A percentile compares a stretch with the other conserved stretches of the same genome.
Conservation (phyloP, 2,888 invertebrate genomes). For the Yponomeuta cagnagella region DNA sequence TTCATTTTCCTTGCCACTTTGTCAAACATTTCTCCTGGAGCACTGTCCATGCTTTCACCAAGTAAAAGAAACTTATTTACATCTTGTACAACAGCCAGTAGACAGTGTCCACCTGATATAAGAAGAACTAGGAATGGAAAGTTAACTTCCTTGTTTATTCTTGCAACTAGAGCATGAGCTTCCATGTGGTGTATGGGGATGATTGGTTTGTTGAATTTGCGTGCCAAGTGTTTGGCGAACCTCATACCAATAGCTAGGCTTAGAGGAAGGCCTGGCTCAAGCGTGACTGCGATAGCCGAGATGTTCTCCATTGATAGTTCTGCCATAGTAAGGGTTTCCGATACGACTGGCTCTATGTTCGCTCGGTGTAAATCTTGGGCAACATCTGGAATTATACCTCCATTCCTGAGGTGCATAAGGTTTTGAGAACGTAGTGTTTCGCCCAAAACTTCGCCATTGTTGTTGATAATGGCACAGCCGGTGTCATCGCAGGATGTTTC, state of each 20-base stretch:
- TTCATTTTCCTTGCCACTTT: constrained; percentile 92
- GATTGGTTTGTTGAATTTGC: constrained; percentile 83
- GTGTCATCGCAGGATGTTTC: constrained; percentile 99
- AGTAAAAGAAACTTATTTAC: constrained; percentile 86
- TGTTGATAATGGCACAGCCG: constrained; percentile 91
- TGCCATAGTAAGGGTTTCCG: constrained; percentile 79
- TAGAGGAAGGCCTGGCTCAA: constrained; percentile 87
- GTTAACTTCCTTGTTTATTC: constrained; percentile 82
- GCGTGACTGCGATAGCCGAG: constrained; percentile 92
- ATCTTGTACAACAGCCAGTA: constrained; percentile 84
- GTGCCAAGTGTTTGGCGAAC: constrained; percentile 87
- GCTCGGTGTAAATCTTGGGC: constrained; percentile 88
- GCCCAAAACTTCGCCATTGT: constrained; percentile 83
- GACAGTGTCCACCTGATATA: constrained; percentile 95
- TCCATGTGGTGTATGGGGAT: constrained; percentile 99
- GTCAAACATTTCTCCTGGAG: constrained; percentile 96
- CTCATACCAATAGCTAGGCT: constrained; percentile 88
- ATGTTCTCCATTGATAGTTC: constrained; percentile 79
- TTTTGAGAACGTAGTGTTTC: constrained; percentile 90
- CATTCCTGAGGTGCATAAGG: constrained; percentile 81
- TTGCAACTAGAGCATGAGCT: constrained; percentile 94
- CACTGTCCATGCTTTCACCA: constrained; percentile 87
- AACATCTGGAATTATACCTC: constrained; percentile 93
- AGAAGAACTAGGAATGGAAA: constrained; percentile 94
- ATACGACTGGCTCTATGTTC: constrained; percentile 84